A percentile compares a stretch with the other conserved stretches of the same genome.
phyloP scores from a whole-genome alignment of 2,888 invertebrate genomes.

The Ariolimax columbianus region DNA sequence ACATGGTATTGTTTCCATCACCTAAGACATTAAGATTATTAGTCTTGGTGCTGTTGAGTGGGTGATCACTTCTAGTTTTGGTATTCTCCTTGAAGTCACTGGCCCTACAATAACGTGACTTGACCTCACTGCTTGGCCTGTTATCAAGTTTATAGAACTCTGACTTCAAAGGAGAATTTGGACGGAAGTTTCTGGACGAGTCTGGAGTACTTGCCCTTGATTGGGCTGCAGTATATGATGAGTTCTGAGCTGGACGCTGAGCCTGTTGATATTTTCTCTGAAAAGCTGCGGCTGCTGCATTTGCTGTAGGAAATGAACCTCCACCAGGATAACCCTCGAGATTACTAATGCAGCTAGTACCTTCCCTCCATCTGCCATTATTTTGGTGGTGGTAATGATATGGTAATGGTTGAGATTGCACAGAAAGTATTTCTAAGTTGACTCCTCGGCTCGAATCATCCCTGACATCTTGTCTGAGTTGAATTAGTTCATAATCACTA shows the following conservation, averaged over 20 bases:
- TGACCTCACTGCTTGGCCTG: background rate
- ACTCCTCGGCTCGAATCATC: constrained; percentile 31
- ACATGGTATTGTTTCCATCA: constrained; percentile 18
- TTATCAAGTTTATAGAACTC: background rate
- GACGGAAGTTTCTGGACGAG: constrained; percentile 15
- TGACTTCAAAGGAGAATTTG: constrained; percentile 30
- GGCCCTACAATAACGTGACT: background rate
- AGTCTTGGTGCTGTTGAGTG: background rate
- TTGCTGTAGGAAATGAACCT: constrained; percentile 37
- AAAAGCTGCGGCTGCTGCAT: constrained; percentile 44
- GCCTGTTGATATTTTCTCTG: constrained; percentile 18
- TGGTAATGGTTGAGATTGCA: constrained; percentile 54
- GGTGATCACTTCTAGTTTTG: background rate
- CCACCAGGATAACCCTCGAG: constrained; percentile 63
- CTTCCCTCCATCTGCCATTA: constrained; percentile 44
- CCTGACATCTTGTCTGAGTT: constrained; percentile 53
- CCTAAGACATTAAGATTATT: background rate
- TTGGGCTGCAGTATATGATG: constrained; percentile 18
- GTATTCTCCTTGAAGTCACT: background rate
- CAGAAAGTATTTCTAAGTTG: constrained; percentile 48
- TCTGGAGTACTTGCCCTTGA: background rate
- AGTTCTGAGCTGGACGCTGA: constrained; percentile 29
- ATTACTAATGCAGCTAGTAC: constrained; percentile 74
- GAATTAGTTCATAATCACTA: constrained; percentile 69
- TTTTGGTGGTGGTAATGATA: constrained; percentile 42